Evolutionary conservation across 2,888 invertebrate species (phyloP), one percentile per base, ranked within the genome.

Genomic region (Protonemura montana): DNA sequence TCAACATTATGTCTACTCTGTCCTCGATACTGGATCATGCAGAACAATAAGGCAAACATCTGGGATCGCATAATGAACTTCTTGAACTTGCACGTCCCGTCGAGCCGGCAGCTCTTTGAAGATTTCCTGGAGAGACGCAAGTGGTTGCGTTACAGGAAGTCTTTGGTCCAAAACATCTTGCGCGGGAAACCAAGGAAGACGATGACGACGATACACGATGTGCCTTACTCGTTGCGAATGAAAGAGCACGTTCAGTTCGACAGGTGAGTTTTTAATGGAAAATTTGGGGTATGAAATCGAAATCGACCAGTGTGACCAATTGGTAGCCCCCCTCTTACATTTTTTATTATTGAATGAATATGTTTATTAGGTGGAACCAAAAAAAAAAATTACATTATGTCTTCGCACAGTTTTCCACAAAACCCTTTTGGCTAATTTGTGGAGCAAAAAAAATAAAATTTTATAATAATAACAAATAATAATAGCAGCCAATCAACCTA

Each of bases 11-110:
- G 95, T 89, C 92, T 96, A 89, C 90, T 95, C 76, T 90, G 96
- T 86, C 96, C 96, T 0, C 93, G 94, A 87, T 94, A 94, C 89
- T 96, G 95, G 94, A 91, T 96, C 27, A 90, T 94, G 76, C 94
- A 95, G 88, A 93, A 94, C 82, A 95, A 94, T 89, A 93, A 93
- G 0, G 94, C 93, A 7, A 94, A 95, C 89, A 93, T 95, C 77
- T 95, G 95, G 95, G 92, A 93, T 30, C 92, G 94, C 41, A 93
- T 95, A 35, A 92, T 93, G 88, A 92, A 94, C 85, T 95, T 93
- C 89, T 90, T 95, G 86, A 92, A 94, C 87, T 93, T 92, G 0
- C 91, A 93, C 90, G 94, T 94, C 89, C 95, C 95, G 0, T 92
- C 91, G 1, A 93, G 93, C 82, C 91, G 93, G 88, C 90, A 93